Conservation (phyloP, 2,888 invertebrate species). For the Phlogophora meticulosa region DNA sequence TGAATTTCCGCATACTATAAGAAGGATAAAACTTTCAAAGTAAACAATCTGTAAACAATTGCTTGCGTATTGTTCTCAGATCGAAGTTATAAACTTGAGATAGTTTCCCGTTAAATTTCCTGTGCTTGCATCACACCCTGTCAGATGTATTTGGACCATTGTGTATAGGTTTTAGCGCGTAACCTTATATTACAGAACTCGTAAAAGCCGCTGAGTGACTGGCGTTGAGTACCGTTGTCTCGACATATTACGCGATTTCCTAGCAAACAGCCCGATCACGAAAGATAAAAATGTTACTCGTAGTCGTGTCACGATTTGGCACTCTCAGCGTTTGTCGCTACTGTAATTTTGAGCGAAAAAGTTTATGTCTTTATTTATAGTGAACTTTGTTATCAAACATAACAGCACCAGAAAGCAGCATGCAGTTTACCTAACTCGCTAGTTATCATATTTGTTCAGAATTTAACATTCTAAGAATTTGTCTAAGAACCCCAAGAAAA, state of each 20-base stretch:
- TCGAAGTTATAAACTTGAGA: slow-evolving; percentile 75
- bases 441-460: slow-evolving; percentile 7
- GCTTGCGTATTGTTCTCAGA: slow-evolving; percentile 57
- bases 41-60: slow-evolving; percentile 76
- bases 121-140: slow-evolving; percentile 70
- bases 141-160: slow-evolving; percentile 56
- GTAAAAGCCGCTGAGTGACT: slow-evolving; percentile 74
- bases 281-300: slow-evolving; percentile 60
- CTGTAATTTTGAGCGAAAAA: slow-evolving; percentile 57
- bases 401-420: slow-evolving; percentile 1
- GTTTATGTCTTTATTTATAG: slow-evolving; percentile 56
- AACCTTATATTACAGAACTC: slow-evolving; percentile 75
- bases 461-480: slow-evolving; percentile 13
- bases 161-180: slow-evolving; percentile 70
- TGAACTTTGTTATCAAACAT: slow-evolving; percentile 47
- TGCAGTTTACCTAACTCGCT: background rate
- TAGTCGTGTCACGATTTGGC: slow-evolving; percentile 60
- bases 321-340: slow-evolving; percentile 56
- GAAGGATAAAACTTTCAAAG: slow-evolving; percentile 56
- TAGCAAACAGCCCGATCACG: slow-evolving; percentile 65
- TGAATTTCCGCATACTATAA: slow-evolving; percentile 24
- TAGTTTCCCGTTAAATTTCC: slow-evolving; percentile 72
- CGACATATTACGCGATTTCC: slow-evolving; percentile 70
- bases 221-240: slow-evolving; percentile 66
- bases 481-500: slow-evolving; percentile 21